A percentile compares a stretch with the other conserved stretches of the same genome.
phyloP scores from a whole-genome alignment of 2,113 vertebrate genomes.

The Pelodiscus sinensis region DNA sequence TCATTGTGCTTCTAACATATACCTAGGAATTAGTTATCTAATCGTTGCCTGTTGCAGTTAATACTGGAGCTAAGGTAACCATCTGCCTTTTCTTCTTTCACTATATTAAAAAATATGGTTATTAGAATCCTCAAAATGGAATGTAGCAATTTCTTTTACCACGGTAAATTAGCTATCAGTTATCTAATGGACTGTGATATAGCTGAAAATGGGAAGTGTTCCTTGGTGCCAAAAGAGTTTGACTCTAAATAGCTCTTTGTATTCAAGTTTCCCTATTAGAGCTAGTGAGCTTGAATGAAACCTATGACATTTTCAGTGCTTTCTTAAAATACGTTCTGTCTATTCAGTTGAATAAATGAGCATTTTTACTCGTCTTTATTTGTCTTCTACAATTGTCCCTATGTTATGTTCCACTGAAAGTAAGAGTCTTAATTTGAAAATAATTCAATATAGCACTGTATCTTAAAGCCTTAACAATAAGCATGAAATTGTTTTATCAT shows the following conservation, averaged over 20 bases:
- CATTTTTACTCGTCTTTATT: background rate
- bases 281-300: background rate
- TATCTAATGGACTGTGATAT: background rate
- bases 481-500: conserved; percentile 67
- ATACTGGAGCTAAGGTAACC: background rate
- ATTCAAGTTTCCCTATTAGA: background rate
- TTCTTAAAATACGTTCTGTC: background rate
- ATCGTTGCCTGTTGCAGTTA: background rate
- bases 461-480: conserved; percentile 30
- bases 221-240: background rate
- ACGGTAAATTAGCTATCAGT: background rate
- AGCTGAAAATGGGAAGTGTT: background rate
- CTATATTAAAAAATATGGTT: background rate
- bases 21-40: background rate
- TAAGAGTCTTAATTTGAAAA: conserved; percentile 49
- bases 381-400: conserved; percentile 23
- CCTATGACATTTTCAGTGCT: background rate
- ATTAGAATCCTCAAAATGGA: background rate
- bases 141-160: background rate
- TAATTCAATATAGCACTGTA: conserved; percentile 53
- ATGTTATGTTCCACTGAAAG: conserved; percentile 10
- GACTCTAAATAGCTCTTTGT: background rate
- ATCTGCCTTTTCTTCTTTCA: background rate
- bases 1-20: background rate
- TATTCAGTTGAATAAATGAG: background rate